A percentile compares a stretch with the other conserved stretches of the same genome.
These are phyloP conservation scores for Hapalemur alaotrensis DNA, from an alignment of 2,797 vertebrate genomes.

Conservation along the genomic window DNA sequence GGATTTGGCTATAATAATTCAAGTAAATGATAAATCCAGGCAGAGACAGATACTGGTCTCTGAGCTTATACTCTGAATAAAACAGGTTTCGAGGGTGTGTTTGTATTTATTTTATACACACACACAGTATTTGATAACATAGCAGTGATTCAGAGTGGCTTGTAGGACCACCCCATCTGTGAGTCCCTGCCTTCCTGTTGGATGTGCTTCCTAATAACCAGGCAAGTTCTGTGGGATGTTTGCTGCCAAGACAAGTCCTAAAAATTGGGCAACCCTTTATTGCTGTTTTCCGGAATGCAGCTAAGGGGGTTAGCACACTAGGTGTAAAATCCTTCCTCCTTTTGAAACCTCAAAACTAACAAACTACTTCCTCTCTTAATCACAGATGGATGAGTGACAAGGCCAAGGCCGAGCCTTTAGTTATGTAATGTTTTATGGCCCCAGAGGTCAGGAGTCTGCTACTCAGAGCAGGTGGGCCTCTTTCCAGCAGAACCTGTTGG, in stretches of 20 bases:
- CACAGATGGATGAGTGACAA: background rate
- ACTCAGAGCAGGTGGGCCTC: background rate
- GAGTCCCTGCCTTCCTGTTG: background rate
- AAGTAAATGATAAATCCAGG: background rate
- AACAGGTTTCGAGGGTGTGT: background rate
- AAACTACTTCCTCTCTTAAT: constrained; percentile 58
- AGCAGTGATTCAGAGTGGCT: background rate
- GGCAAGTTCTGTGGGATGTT: background rate
- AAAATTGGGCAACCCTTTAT: constrained; percentile 53
- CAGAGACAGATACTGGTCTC: background rate
- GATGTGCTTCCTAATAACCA: background rate
- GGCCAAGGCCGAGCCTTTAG: background rate
- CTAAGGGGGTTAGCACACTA: constrained; percentile 24
- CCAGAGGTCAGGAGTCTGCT: background rate
- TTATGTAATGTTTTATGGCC: background rate
- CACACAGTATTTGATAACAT: background rate
- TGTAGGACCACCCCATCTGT: background rate
- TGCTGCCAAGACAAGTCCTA: background rate
- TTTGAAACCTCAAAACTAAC: constrained; percentile 67
- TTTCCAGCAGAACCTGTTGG: constrained; percentile 5
- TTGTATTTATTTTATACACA: background rate
- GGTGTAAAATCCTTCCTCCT: constrained; percentile 53
- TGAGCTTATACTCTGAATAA: background rate
- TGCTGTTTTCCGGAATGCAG: constrained; percentile 39
- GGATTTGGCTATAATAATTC: background rate